Evolutionary conservation across 2,797 vertebrate species (phyloP).

Genomic region (Tragopan temminckii): DNA sequence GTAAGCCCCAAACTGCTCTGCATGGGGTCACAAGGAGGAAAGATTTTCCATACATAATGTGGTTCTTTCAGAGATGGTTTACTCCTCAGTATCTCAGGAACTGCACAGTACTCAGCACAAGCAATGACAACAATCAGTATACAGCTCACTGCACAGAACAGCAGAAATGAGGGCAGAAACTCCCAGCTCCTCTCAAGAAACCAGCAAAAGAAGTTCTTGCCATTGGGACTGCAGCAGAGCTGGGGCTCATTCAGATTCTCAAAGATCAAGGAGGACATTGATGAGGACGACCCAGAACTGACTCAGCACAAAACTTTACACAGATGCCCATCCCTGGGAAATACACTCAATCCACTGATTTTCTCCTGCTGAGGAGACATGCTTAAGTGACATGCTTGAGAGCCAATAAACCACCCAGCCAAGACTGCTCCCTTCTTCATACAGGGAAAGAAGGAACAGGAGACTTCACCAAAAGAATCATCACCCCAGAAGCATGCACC

Average conservation of each 20-base stretch:
- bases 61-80: neutral
- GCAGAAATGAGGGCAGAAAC: neutral
- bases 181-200: neutral
- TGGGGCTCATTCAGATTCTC: neutral
- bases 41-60: accelerated
- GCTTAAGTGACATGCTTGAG: neutral
- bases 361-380: neutral
- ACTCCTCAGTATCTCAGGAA: neutral
- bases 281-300: neutral
- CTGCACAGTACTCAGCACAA: neutral
- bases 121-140: neutral
- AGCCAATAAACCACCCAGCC: neutral
- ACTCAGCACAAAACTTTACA: neutral
- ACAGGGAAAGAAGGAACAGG: neutral
- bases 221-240: neutral
- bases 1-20: neutral
- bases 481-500: neutral
- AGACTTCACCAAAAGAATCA: neutral
- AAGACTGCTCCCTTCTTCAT: neutral
- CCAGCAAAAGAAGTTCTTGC: neutral
- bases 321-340: neutral
- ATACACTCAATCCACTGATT: neutral
- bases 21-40: neutral
- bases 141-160: neutral
- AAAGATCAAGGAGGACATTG: neutral